Base-by-base conservation (phyloP, 2,797 vertebrate genomes). In the Chrosomus eos region DNA sequence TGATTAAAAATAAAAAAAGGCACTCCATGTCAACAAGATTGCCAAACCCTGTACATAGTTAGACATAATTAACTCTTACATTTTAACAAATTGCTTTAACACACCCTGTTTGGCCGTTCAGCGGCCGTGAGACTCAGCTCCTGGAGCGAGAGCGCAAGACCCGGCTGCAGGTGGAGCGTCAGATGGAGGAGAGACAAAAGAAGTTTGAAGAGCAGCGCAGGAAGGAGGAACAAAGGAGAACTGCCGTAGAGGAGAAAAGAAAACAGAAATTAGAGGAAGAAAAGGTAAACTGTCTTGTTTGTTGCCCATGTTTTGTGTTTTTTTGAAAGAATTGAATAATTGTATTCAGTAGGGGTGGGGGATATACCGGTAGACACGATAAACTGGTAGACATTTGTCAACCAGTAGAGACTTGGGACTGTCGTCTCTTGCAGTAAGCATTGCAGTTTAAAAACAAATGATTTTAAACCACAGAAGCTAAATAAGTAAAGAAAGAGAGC, bases 81-180 rank as follows among this genome's bases (percentile, higher is more conserved):
- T 43, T 74, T 38, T n/a, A 48, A 68, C n/a, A 26, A 62, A 68
- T 53, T 1, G 1, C 1, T 10, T 45, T n/a, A 62, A 45, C 3
- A 8, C n/a, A 36, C 23, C 23, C 13, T 43, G 7, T 82, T 33
- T 60, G 23, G 16, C 14, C 11, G 81, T 79, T 88, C 91, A 99
- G 98, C 95, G 87, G 94, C 94, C 96, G 95, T 87, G 97, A 97
- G 87, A 95, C 94, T 33, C 97, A 98, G 71, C 95, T 99, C 33
- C 91, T 98, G 90, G 97, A 99, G 90, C 96, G 98, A 81, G 97
- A 99, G 84, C 96, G 95, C 86, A 99, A 97, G 89, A 90, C 97
- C 84, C 97, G 95, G 88, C 86, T 97, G 48, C 96, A 96, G 26
- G 97, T 98, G 71, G 97, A 98, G 89, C 97, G 96, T 38, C 97